phyloP scores from a whole-genome alignment of 2,113 vertebrate species.

The Nerophis lumbriciformis region DNA sequence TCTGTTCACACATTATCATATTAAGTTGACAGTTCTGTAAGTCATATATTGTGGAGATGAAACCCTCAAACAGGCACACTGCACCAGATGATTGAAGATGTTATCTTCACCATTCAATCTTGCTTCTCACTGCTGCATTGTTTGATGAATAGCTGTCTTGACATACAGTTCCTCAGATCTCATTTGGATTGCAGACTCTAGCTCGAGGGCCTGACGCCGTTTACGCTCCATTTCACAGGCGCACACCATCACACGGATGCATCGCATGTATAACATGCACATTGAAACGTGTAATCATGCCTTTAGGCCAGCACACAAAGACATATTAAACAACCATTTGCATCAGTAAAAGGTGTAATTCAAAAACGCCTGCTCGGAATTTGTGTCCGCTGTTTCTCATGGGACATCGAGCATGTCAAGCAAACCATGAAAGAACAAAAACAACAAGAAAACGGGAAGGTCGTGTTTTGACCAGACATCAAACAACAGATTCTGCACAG shows the following conservation, averaged over 20 bases:
- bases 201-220: conserved; percentile 40
- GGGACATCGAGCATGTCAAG: background rate
- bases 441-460: background rate
- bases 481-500: background rate
- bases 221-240: conserved; percentile 20
- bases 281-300: conserved; percentile 26
- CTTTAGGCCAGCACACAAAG: conserved; percentile 33
- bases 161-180: conserved; percentile 52
- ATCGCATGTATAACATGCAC: conserved; percentile 3
- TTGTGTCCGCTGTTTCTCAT: background rate
- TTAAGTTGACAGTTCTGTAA: conserved; percentile 40
- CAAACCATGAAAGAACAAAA: conserved; percentile 8
- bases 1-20: conserved; percentile 41
- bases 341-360: conserved; percentile 42
- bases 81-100: conserved; percentile 51
- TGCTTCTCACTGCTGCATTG: conserved; percentile 38
- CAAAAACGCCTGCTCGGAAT: conserved; percentile 36
- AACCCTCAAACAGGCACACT: conserved; percentile 44
- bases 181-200: conserved; percentile 52
- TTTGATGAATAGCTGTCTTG: conserved; percentile 57
- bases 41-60: conserved; percentile 49
- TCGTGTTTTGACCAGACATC: conserved; percentile 7
- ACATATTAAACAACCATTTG: conserved; percentile 35
- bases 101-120: conserved; percentile 47
- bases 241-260: background rate